Base-by-base conservation (phyloP, 2,797 vertebrate species). In the Morus bassanus region DNA sequence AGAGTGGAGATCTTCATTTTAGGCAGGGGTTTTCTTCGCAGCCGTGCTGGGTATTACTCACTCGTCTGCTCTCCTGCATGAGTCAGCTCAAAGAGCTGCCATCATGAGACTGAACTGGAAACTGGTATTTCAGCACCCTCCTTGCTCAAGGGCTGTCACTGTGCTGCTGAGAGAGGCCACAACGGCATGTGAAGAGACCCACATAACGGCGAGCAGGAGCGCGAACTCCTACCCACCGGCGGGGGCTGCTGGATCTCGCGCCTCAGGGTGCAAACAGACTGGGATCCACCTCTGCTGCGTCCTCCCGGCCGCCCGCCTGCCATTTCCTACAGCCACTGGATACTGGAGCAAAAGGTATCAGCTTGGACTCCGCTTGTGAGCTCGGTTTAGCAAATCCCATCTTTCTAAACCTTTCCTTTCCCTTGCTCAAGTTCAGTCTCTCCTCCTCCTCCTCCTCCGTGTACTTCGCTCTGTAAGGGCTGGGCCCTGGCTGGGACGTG, bases 161-260 rank as follows among this genome's bases (percentile, higher is more conserved):
- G 76, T 39, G 91, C 56, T 3, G 4, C 86, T 0, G 1, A 7
- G 73, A 77, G 89, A 79, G 61, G 89, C 59, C 50, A 13, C 79
- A 22, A 7, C 0, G 1, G 73, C 51, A 48, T 18, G 51, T 33
- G 61, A 81, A 51, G 73, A 69, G 54, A 33, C 50, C 7, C 43
- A 5, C 0, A 3, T 6, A 35, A 35, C 5, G 0, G 48, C 5
- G 5, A 85, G 51, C 56, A 27, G 86, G 82, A 74, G n/a, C 1
- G 11, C 64, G 30, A 35, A 37, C 57, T 37, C 0, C 0, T 4
- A 18, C 31, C 77, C 3, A 10, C 56, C 0, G 1, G 7, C 4
- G 15, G 5, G 33, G 14, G 16, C 84, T 76, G 80, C 80, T 53
- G 84, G 21, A 46, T 45, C 54, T 88, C 43, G 4, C 13, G 1